Percentiles rank a stretch among this genome's conserved stretches.
These are phyloP conservation scores for Pogonocherus hispidulus DNA, from an alignment of 2,888 invertebrate genomes.

Conservation along the genomic window DNA sequence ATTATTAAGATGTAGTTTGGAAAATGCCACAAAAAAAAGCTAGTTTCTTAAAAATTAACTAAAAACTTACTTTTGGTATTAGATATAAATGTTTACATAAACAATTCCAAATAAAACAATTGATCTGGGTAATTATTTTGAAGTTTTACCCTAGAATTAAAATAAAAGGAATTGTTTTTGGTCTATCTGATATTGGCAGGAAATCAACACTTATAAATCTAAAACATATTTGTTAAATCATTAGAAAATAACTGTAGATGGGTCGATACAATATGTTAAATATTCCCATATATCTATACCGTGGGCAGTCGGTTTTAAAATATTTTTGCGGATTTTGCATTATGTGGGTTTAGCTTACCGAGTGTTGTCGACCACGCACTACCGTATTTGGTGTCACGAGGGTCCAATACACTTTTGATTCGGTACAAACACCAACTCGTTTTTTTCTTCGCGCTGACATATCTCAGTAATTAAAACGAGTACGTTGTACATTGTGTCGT, in stretches of 20 bases:
- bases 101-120: too few species aligned
- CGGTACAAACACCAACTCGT: constrained; percentile 37
- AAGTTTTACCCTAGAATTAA: too few species aligned
- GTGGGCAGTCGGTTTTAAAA: constrained; percentile 8
- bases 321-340: constrained; percentile 20
- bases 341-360: constrained; percentile 37
- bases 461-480: constrained; percentile 10
- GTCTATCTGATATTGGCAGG: too few species aligned
- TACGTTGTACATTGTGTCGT: not conserved
- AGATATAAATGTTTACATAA: too few species aligned
- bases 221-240: not conserved
- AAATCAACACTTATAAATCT: too few species aligned
- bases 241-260: not conserved
- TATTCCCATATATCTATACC: not conserved
- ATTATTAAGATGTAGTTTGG: too few species aligned
- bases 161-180: too few species aligned
- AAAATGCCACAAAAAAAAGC: too few species aligned
- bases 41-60: too few species aligned
- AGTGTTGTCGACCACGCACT: constrained; percentile 45
- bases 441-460: constrained; percentile 9
- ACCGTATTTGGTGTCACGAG: constrained; percentile 46
- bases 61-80: too few species aligned
- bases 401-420: constrained; percentile 49
- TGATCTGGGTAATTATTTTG: too few species aligned
- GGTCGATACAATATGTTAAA: not conserved